phyloP scores from a whole-genome alignment of 1,140 invertebrate genomes.

The Vanessa atalanta region DNA sequence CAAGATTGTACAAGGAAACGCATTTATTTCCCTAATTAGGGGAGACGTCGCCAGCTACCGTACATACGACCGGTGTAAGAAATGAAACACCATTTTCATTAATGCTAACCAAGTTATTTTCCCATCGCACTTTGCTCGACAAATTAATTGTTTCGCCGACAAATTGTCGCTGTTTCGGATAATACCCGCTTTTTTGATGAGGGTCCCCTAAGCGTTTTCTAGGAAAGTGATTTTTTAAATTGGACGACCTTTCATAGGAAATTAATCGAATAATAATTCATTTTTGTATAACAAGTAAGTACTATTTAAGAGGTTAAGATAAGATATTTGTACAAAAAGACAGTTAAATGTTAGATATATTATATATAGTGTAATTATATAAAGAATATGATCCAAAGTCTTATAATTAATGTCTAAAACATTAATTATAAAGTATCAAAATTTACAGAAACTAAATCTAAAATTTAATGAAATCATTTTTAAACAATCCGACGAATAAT shows the following conservation, averaged over 20 bases:
- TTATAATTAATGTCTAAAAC: too few species aligned
- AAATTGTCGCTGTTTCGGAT: conserved; percentile 42
- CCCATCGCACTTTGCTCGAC: conserved; percentile 36
- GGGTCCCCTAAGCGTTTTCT: conserved; percentile 34
- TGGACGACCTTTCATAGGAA: neutral
- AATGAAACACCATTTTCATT: conserved; percentile 40
- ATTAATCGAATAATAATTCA: neutral
- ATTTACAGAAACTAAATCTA: too few species aligned
- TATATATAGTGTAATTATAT: too few species aligned
- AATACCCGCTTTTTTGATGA: conserved; percentile 38
- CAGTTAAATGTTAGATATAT: too few species aligned
- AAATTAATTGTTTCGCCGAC: conserved; percentile 45
- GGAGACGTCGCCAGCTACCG: conserved; percentile 19
- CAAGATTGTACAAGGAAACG: conserved; percentile 11
- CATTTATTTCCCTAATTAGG: conserved; percentile 25
- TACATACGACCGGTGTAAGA: conserved; percentile 19
- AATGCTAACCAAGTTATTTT: conserved; percentile 44
- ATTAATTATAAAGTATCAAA: too few species aligned
- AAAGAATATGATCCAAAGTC: too few species aligned
- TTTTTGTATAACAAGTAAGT: neutral
- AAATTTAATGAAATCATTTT: too few species aligned
- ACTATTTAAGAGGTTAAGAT: neutral
- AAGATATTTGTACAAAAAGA: neutral
- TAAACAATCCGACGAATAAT: too few species aligned
- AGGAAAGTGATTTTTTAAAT: conserved; percentile 27